Percentiles rank a stretch among this genome's conserved stretches.
Conservation (phyloP, 1,140 invertebrate species). For the Drosophila littoralis region DNA sequence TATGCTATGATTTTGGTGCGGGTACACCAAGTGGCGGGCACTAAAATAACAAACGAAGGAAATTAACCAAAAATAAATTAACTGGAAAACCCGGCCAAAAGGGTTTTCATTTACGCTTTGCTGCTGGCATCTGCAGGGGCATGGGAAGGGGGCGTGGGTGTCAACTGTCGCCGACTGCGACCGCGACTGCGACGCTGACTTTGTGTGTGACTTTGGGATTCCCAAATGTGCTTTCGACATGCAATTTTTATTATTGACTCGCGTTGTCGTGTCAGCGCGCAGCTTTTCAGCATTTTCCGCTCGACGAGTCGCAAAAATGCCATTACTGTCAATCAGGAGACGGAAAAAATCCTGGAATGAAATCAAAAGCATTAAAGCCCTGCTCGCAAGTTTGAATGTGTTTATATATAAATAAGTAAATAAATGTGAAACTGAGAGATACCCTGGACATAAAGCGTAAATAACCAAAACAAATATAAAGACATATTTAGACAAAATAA, state of each 20-base stretch:
- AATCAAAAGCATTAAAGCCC: constrained; percentile 66
- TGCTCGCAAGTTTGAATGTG: constrained; percentile 3
- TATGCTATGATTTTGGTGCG: not conserved
- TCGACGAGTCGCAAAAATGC: constrained; percentile 78
- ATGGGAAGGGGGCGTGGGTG: constrained; percentile 1
- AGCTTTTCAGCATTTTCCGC: constrained; percentile 79
- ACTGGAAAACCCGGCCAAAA: constrained; percentile 64
- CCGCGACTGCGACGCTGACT: constrained; percentile 3
- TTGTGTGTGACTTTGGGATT: constrained; percentile 69
- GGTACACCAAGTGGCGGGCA: constrained; percentile 45
- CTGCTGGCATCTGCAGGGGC: not conserved
- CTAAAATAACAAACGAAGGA: constrained; percentile 77
- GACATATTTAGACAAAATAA: not conserved
- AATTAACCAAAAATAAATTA: constrained; percentile 82
- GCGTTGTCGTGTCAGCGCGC: constrained; percentile 67
- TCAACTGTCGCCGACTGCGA: constrained; percentile 28
- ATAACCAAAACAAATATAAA: not conserved
- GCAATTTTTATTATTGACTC: constrained; percentile 82
- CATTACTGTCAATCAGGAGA: constrained; percentile 78
- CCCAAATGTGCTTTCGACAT: constrained; percentile 79
- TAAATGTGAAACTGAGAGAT: not conserved
- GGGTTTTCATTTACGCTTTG: constrained; percentile 47
- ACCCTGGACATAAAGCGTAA: not conserved
- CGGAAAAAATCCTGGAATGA: constrained; percentile 53
- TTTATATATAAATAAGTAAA: constrained; percentile 1